Evolutionary conservation across 2,797 vertebrate species (phyloP), one percentile per base, ranked within the genome.

Genomic region (Melanotaenia boesemani): DNA sequence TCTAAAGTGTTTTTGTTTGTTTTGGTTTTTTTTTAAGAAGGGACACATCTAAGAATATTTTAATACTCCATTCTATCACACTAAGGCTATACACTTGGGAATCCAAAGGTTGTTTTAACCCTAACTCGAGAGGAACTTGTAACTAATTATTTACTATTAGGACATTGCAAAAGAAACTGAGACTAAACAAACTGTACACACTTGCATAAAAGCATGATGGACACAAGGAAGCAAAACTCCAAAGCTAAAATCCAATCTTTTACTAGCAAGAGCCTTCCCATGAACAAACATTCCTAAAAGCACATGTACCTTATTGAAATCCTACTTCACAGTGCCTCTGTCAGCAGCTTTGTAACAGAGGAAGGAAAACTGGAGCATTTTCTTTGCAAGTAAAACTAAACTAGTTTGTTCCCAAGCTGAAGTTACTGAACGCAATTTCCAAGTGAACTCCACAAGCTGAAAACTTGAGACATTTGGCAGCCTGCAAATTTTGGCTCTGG

Each of bases 381-480:
- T 16, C 63, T 63, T n/a, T 41, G 55, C 22, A 1, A 63, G 63
- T 50, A 61, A 80, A 77, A 84, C 78, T 41, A 55, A 72, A 76
- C 74, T 69, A 67, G 85, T 83, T 85, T 80, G 74, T 85, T 89
- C 73, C 76, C 55, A 16, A 77, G 82, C 81, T 83, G 52, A 84
- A 84, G 77, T 77, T 73, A 78, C 76, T 65, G 69, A 75, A 55
- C 20, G 24, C 69, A 73, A 84, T 75, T 81, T 90, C 59, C 79
- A 71, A 85, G 74, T 86, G 82, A 93, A 91, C 86, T 86, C 84
- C 9, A 32, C 80, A 86, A 86, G 80, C 90, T 81, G 78, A 82
- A 86, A 89, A 90, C 90, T 79, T 74, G 86, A 92, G 88, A 92
- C 88, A 86, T 89, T 90, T 91, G 91, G 93, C 92, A 91, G 74